Evolutionary conservation across 2,797 vertebrate species (phyloP), one percentile per base, ranked within the genome.

Genomic region (Poecilia wingei): DNA sequence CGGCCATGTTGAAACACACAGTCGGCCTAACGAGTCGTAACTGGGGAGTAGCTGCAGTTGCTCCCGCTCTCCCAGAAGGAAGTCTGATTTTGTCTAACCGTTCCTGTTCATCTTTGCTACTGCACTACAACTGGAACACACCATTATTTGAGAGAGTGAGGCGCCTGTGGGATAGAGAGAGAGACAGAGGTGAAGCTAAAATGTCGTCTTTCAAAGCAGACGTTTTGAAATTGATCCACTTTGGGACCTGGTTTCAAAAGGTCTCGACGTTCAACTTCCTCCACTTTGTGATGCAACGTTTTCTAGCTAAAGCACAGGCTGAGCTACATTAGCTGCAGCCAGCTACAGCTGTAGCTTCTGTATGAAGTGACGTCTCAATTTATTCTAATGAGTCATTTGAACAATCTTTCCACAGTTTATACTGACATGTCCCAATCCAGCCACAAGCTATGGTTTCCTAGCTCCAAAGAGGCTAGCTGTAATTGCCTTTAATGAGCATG

Each of bases 401-500:
- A 82, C 51, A 66, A 53, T 69, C 68, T 47, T 82, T 16, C 72
- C 47, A 59, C 61, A 57, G 77, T 89, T 91, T 84, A 78, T 84
- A 53, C 79, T 83, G 80, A 72, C 83, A 88, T 70, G 82, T 89
- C 79, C 76, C 82, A 47, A 77, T 77, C 59, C 82, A 82, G 79
- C 83, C 86, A 87, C 69, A 80, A 79, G 51, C 72, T 80, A 82
- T 74, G 51, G 77, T 87, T 89, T 88, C 78, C 69, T 22, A 53
- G 72, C 83, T 86, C 74, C 82, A 79, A 31, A 55, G 46, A 91
- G 83, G 87, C 82, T 91, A 85, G 51, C 88, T 87, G 79, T 91
- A 92, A 94, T 93, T 85, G 83, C 68, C 81, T 79, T 82, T 94
- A 93, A 94, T 51, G 10, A 92, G 64, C 72, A 86, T 13, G 77